Conservation (phyloP, 2,797 vertebrate genomes). For the Hirundo rustica region DNA sequence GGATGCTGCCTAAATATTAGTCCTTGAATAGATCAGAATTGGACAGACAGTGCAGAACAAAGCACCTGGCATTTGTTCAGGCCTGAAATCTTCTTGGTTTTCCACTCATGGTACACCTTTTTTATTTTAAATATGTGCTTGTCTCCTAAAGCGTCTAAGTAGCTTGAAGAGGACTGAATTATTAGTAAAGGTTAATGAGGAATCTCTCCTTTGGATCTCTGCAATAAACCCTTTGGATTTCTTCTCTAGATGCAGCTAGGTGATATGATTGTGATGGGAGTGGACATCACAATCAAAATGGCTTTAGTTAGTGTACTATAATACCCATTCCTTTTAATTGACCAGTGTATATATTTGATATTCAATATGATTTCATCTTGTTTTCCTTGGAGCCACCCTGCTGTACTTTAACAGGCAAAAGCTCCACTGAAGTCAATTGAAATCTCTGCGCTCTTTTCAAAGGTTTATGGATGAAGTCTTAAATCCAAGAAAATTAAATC, state of each 20-base stretch:
- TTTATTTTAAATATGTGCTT: neutral
- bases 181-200: neutral
- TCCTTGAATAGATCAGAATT: neutral
- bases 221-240: neutral
- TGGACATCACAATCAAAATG: neutral
- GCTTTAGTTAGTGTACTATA: neutral
- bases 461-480: neutral
- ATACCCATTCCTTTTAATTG: neutral
- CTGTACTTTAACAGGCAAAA: neutral
- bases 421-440: neutral
- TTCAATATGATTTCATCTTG: neutral
- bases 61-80: neutral
- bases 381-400: neutral
- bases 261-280: neutral
- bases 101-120: neutral
- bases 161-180: neutral
- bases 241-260: neutral
- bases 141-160: neutral
- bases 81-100: neutral
- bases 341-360: conserved; percentile 15
- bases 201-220: neutral
- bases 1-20: neutral
- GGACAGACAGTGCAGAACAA: neutral
- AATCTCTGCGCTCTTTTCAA: neutral
- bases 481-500: neutral